Conservation (phyloP, 2,113 vertebrate genomes). For the Syngnathus floridae region DNA sequence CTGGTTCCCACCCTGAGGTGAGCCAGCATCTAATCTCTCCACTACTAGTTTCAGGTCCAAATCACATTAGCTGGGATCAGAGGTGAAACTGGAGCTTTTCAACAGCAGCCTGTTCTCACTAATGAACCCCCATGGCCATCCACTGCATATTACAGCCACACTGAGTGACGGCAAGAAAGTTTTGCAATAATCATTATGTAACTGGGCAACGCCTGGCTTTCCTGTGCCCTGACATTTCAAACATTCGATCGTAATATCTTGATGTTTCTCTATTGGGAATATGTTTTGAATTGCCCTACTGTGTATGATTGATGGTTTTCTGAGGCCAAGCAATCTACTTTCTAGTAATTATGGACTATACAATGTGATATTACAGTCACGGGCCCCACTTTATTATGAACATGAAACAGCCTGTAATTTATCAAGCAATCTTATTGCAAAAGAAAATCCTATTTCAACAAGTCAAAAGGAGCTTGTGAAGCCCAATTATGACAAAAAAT, state of each 20-base stretch:
- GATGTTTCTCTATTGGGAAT: constrained; percentile 64
- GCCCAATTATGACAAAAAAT: constrained; percentile 3
- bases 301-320: constrained; percentile 64
- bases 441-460: constrained; percentile 4
- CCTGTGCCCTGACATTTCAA: constrained; percentile 74
- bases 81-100: constrained; percentile 74
- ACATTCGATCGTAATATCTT: constrained; percentile 70
- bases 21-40: constrained; percentile 71
- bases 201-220: constrained; percentile 65
- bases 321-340: constrained; percentile 54
- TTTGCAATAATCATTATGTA: constrained; percentile 73
- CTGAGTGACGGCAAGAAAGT: constrained; percentile 62
- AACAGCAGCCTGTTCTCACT: constrained; percentile 71
- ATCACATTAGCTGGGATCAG: constrained; percentile 77
- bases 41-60: constrained; percentile 68
- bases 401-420: constrained; percentile 3
- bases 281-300: constrained; percentile 50
- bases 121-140: constrained; percentile 73
- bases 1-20: constrained; percentile 67
- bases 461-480: constrained; percentile 2
- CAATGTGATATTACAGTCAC: constrained; percentile 8
- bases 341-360: constrained; percentile 57
- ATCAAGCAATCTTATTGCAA: constrained; percentile 9
- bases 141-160: constrained; percentile 69
- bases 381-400: constrained; percentile 5